These are phyloP conservation scores for Tenualosa ilisha DNA, from an alignment of 2,797 vertebrate species.

Conservation along the genomic window DNA sequence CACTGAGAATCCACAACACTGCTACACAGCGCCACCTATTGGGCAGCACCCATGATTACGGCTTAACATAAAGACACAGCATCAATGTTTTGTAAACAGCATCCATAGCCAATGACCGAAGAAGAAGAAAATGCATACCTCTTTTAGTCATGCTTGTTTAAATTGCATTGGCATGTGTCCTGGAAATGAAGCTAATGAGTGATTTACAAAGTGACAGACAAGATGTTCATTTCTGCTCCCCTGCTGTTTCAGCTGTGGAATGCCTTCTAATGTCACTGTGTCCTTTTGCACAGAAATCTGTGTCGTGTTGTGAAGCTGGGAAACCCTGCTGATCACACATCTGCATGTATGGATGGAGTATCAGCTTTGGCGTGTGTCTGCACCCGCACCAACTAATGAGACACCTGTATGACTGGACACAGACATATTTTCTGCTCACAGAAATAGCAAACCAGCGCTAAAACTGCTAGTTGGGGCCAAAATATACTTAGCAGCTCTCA, in stretches of 20 bases:
- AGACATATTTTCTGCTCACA: neutral
- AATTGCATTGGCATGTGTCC: neutral
- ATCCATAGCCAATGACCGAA: neutral
- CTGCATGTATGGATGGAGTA: neutral
- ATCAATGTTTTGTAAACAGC: neutral
- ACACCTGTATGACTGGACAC: neutral
- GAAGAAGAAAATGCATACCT: neutral
- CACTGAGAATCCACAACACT: neutral
- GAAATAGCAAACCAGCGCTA: neutral
- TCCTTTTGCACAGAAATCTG: neutral
- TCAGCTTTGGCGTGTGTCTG: neutral
- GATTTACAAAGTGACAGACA: neutral
- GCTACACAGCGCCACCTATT: constrained; percentile 70
- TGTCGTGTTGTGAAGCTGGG: neutral
- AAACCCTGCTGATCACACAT: constrained; percentile 14
- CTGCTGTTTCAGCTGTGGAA: constrained; percentile 13
- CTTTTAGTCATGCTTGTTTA: neutral
- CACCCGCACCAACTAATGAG: neutral
- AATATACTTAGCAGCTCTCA: neutral
- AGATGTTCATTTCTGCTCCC: neutral
- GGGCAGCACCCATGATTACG: constrained; percentile 39
- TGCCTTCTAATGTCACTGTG: neutral
- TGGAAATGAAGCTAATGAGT: neutral
- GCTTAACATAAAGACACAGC: neutral
- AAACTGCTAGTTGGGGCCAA: neutral